Evolutionary conservation across 2,797 vertebrate genomes (phyloP), one percentile per base, ranked within the genome.

Genomic region (Centroberyx gerrardi): DNA sequence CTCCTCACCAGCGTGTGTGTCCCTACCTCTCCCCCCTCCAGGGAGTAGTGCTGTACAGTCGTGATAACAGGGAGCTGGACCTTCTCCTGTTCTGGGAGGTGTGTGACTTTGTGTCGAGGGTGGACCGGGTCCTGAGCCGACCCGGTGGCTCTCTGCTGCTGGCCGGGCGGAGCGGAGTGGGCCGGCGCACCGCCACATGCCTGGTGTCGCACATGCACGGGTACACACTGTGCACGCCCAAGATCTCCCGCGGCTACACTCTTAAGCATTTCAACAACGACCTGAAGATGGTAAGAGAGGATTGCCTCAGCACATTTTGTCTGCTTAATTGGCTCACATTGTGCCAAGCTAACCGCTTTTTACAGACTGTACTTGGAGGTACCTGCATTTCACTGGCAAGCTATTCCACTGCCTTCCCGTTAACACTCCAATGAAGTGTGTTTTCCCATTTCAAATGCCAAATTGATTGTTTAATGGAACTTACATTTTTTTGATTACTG

Each of bases 181-280:
- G 98, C 14, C 96, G 98, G 29, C 96, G 97, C 62, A 98, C 97
- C 0, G 90, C 95, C 76, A 95, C 97, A 0, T 96, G 94, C 49
- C 90, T 99, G 60, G 97, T 99, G 84, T 96, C 97, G 62, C 97
- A 99, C 75, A 99, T 99, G 98, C 97, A 99, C 0, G 95, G 96
- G 69, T 96, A 96, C 58, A 77, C 93, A 3, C 78, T 98, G 62
- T 94, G 97, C 90, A 97, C 97, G 0, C 98, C 97, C 15, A 98
- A 96, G 88, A 94, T 99, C 87, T 96, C 96, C 76, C 96, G 97
- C 80, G 95, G 94, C 29, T 99, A 99, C 80, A 88, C 93, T 27
- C 88, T 97, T 29, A 99, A 99, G 84, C 96, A 99, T 59, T 99
- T 99, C 93, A 98, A 90, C 93, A 96, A 90, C 76, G 97, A 99